Evolutionary conservation across 2,113 vertebrate species (phyloP).

Genomic region (Aspidoscelis tigris): DNA sequence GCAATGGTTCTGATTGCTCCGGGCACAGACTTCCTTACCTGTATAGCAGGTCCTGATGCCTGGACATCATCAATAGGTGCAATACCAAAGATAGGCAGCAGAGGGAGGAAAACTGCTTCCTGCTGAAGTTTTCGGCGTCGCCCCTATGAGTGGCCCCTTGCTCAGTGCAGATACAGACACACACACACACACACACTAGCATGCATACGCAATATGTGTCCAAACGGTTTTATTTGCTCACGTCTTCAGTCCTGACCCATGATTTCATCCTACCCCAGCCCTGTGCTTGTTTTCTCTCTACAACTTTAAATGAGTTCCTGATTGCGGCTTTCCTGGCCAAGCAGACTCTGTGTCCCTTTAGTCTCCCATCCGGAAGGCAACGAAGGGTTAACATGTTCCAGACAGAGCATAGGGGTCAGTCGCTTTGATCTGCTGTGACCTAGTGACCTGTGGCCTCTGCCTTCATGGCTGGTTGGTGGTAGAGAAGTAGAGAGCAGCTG

Average conservation of each 20-base stretch:
- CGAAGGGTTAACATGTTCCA: slow-evolving; percentile 22
- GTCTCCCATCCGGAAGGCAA: background rate
- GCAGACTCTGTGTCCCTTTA: too few relatives aligned
- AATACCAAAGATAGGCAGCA: background rate
- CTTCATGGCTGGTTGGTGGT: slow-evolving; percentile 27
- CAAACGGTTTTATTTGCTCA: slow-evolving; percentile 27
- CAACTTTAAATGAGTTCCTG: background rate
- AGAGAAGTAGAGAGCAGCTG: slow-evolving; percentile 26
- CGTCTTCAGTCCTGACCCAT: background rate
- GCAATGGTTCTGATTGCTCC: too few relatives aligned
- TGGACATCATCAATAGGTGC: background rate
- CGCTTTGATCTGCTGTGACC: slow-evolving; percentile 27
- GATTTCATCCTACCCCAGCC: background rate
- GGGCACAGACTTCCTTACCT: background rate
- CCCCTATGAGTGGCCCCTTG: background rate
- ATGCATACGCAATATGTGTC: background rate
- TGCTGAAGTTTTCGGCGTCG: background rate
- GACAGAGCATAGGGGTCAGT: slow-evolving; percentile 21
- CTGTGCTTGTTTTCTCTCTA: background rate
- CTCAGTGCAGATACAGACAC: background rate
- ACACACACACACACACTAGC: background rate
- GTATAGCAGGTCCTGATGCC: background rate
- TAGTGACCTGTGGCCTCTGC: slow-evolving; percentile 28
- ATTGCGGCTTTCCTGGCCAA: background rate
- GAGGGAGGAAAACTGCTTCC: background rate